Evolutionary conservation across 2,113 vertebrate genomes (phyloP), one percentile per base, ranked within the genome.

Genomic region (Brevimyrus niger): DNA sequence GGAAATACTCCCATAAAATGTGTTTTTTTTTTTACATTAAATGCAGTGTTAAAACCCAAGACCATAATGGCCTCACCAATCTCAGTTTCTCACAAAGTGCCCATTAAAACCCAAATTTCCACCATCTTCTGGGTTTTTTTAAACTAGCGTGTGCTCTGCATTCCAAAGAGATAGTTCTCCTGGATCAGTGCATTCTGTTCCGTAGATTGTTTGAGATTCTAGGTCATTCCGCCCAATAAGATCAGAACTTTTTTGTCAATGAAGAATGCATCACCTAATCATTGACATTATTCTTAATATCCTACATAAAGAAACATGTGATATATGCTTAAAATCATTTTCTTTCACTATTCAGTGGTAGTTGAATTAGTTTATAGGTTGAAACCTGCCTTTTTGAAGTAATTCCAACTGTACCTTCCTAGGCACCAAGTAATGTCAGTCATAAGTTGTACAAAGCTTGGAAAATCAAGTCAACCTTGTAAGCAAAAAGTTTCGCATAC

Each of bases 61-160:
- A 51, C 50, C n/a, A 19, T 87, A 31, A 53, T 53, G 48, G 47
- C 50, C 85, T 55, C 50, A 35, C 48, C 23, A 53, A 53, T 87
- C 85, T 87, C 85, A 35, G 48, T 35, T 31, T 87, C n/a, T 35
- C 85, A 53, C 85, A 50, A 86, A 51, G 85, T 51, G 48, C 47
- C 9, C 13, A 53, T 87, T 53, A 87, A 53, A 53, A 35, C 85
- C 38, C n/a, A 87, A 35, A 87, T 87, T 87, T 87, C 50, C 85
- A 53, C 85, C 23, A 35, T 80, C 73, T 80, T 76, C 69, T 35
- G 31, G 3, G 5, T 38, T 80, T 38, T 76, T 35, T 69, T 19
- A 0, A 42, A 19, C 38, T 42, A 35, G 31, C 3, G 7, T 87
- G 15, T 55, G 13, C 2, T 4, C 2, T 82, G 76, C 35, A 42